Evolutionary conservation across 2,888 invertebrate genomes (phyloP), one percentile per base, ranked within the genome.

Genomic region (Orchesellides sinensis): DNA sequence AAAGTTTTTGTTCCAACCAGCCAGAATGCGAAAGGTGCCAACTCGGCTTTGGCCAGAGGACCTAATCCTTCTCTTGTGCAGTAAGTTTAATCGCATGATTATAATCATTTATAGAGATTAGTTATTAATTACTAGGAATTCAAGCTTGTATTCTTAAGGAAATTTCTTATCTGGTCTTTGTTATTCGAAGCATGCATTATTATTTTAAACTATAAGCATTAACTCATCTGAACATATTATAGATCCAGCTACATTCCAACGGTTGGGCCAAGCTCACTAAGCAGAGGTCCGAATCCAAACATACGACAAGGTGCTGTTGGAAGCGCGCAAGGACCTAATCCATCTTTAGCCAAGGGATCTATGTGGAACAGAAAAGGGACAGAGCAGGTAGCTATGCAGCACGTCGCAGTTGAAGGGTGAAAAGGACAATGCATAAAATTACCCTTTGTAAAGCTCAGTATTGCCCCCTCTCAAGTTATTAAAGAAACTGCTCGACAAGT

Each of bases 291-390:
- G 27, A 94, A 96, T 91, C 90, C 93, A 1, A 90, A 92, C 54
- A 91, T 94, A n/a, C 91, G 92, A n/a, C 94, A 93, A 89, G 97
- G 97, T 70, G 93, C 96, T 0, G 93, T 95, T 89, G 95, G 93
- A 17, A 90, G 95, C 70, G 94, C 95, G 52, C 95, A 95, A 89
- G 96, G 96, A 8, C 83, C 87, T 8, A 87, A 88, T 75, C 85
- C 87, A 19, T 70, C 85, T 2, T 56, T 88, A 2, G 75, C 82
- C 8, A 83, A 84, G 47, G 87, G 87, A 0, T 70, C 87, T 19
- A 61, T 87, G 0, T 87, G 86, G 86, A 66, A 72, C 10, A 81
- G 82, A 32, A 86, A 83, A 49, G 61, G 72, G 10, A 54, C 17
- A 12, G 75, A 83, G 12, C 83, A 74, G 27, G 29, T 79, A 63